phyloP scores from a whole-genome alignment of 2,888 invertebrate genomes.

The Pristionchus japonicus region DNA sequence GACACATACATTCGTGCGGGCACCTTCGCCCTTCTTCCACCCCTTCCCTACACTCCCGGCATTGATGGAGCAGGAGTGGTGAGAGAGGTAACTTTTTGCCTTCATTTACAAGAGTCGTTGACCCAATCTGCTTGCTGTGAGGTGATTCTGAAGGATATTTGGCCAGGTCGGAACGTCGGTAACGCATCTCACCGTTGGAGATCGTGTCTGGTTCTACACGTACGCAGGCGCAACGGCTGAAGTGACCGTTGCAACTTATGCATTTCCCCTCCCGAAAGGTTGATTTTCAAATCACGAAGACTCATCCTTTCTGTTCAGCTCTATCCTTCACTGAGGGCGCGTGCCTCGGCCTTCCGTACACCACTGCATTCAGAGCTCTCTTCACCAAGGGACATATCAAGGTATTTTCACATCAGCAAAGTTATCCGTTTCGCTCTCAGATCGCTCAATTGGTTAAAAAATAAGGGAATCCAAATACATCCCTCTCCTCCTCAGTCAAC shows the following conservation, averaged over 20 bases:
- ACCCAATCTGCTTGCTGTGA: conserved; percentile 57
- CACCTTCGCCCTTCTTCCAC: conserved; percentile 75
- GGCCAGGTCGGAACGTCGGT: conserved; percentile 61
- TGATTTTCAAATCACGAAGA: too few relatives aligned
- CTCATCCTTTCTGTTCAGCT: conserved; percentile 47
- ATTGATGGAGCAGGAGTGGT: conserved; percentile 79
- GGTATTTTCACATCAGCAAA: too few relatives aligned
- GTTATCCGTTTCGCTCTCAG: too few relatives aligned
- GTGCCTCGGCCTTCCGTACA: conserved; percentile 79
- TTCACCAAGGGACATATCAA: conserved; percentile 67
- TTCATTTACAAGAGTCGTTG: conserved; percentile 57
- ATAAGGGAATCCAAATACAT: neutral
- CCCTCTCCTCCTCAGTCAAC: conserved; percentile 74
- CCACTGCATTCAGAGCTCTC: conserved; percentile 80
- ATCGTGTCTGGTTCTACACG: conserved; percentile 69
- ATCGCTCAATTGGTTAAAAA: neutral
- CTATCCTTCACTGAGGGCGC: conserved; percentile 79
- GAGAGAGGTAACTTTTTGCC: conserved; percentile 72
- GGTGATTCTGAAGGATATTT: too few relatives aligned
- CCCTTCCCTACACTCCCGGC: conserved; percentile 79
- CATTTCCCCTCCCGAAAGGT: conserved; percentile 71
- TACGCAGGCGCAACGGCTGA: conserved; percentile 78
- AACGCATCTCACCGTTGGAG: conserved; percentile 60
- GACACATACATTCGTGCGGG: conserved; percentile 78
- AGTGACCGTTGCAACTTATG: conserved; percentile 74